phyloP scores from a whole-genome alignment of 2,113 vertebrate species.

The Anguilla japonica region DNA sequence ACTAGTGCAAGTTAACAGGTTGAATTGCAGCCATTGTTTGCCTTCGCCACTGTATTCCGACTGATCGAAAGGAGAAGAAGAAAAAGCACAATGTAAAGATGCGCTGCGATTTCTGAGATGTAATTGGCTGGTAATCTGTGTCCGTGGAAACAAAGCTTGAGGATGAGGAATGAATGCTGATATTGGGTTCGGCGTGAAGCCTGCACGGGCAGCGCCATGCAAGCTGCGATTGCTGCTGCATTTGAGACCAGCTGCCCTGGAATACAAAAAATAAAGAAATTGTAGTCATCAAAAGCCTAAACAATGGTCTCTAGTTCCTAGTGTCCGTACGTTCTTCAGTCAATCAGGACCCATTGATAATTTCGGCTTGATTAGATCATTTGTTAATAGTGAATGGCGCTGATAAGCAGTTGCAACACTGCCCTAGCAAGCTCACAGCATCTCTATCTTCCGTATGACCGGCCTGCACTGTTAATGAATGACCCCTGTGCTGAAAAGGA shows the following conservation, averaged over 20 bases:
- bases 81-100: constrained; percentile 10
- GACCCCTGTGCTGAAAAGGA: background rate
- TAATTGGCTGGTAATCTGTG: background rate
- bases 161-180: background rate
- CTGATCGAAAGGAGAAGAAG: background rate
- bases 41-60: background rate
- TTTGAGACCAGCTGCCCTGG: constrained; percentile 9
- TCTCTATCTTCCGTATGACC: background rate
- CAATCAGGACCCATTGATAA: background rate
- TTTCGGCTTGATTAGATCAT: background rate
- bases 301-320: background rate
- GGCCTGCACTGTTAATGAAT: background rate
- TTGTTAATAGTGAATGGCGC: background rate
- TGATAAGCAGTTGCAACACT: background rate
- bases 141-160: constrained; percentile 6
- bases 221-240: background rate
- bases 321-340: background rate
- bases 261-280: background rate
- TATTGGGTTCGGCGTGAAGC: background rate
- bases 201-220: background rate
- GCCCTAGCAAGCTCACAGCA: background rate
- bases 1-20: constrained; percentile 19
- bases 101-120: background rate
- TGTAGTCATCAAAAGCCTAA: background rate
- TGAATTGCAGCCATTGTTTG: background rate